Evolutionary conservation across 2,797 vertebrate genomes (phyloP), one percentile per base, ranked within the genome.

Genomic region (Hippocampus kuda): DNA sequence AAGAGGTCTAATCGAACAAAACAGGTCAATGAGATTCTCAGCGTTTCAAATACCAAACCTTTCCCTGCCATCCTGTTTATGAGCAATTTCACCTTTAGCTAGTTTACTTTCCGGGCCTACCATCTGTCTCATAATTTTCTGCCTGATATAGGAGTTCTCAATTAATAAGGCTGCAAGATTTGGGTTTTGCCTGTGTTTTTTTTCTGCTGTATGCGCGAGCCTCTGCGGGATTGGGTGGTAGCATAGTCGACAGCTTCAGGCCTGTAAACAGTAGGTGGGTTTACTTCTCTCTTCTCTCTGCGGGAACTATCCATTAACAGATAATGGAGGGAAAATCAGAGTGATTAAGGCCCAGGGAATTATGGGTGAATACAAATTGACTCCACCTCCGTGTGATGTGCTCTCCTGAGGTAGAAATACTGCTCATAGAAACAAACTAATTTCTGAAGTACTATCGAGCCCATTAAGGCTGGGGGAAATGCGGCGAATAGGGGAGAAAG

Each of bases 241-340:
- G 83, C 79, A 82, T 79, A 84, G 80, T 72, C 85, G 86, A 88
- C 85, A 87, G 89, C 89, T 83, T 82, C 81, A 82, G 89, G 89
- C 88, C 88, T 87, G 89, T 86, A 89, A 91, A 90, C 90, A 88
- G 90, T 90, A 90, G 90, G 91, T 91, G 90, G 89, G 87, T 90
- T 90, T 90, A 88, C 91, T 93, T 91, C 87, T 90, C 85, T 89
- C 87, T 81, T 87, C 83, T 91, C 89, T 87, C 89, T 67, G 81
- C 84, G 87, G 92, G 93, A 95, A 94, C 94, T 94, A 95, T 94
- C 94, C 94, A 97, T 97, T 97, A 97, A 94, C 92, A 94, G 93
- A 94, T 94, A 95, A 96, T 94, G 92, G 93, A 91, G 84, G 88
- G 90, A 91, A 93, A 92, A 91, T 97, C 90, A 85, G 88, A 91